phyloP scores from a whole-genome alignment of 2,113 vertebrate genomes.

The Podarcis raffonei region DNA sequence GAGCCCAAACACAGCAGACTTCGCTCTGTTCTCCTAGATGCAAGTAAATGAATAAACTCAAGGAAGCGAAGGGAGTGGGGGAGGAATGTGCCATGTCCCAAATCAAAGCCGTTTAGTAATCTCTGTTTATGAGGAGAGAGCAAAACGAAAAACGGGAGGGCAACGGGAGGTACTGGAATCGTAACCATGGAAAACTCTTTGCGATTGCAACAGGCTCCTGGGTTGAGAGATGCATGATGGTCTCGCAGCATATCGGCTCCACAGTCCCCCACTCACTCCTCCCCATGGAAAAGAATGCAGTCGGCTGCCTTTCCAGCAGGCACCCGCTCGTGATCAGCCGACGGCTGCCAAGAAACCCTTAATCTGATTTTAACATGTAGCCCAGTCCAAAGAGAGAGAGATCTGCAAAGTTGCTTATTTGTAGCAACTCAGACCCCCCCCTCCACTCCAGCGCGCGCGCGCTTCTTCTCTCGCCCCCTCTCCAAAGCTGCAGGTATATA shows the following conservation, averaged over 20 bases:
- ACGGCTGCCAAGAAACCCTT: constrained; percentile 70
- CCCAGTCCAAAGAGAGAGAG: constrained; percentile 40
- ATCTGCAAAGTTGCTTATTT: constrained; percentile 23
- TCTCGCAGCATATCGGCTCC: constrained; percentile 20
- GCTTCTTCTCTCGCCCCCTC: not conserved
- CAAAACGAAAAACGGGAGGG: constrained; percentile 21
- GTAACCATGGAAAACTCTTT: constrained; percentile 68
- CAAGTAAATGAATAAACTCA: not conserved
- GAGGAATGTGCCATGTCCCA: constrained; percentile 40
- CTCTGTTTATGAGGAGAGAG: constrained; percentile 56
- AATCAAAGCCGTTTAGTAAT: constrained; percentile 66
- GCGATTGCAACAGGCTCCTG: constrained; percentile 54
- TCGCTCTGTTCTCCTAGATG: not conserved
- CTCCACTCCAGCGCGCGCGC: too few relatives aligned
- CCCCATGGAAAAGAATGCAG: constrained; percentile 73
- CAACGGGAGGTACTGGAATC: constrained; percentile 34
- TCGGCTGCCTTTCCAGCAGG: constrained; percentile 55
- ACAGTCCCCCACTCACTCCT: constrained; percentile 51
- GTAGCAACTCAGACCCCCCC: constrained; percentile 8
- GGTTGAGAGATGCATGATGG: constrained; percentile 37
- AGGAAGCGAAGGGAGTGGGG: constrained; percentile 5
- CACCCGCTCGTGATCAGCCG: constrained; percentile 61
- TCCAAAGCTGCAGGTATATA: constrained; percentile 54
- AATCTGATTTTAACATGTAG: constrained; percentile 66
- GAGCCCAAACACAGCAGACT: constrained; percentile 50